Conservation (phyloP, 2,888 invertebrate species). For the Ochropleura leucogaster region DNA sequence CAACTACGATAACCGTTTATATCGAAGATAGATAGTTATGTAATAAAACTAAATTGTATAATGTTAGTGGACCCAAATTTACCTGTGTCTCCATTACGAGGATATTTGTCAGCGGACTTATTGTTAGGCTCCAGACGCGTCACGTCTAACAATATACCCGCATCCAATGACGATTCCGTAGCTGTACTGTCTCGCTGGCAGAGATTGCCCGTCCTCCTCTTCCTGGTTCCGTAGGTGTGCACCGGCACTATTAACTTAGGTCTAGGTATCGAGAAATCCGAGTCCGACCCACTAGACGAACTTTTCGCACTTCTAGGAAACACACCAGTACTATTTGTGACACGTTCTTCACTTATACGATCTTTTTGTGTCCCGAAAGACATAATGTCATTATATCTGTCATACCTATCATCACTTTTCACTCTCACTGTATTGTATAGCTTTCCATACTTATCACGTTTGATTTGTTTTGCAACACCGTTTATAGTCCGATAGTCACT, state of each 20-base stretch:
- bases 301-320: conserved; percentile 87
- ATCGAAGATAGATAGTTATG: conserved; percentile 24
- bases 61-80: conserved; percentile 58
- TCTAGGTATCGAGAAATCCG: conserved; percentile 95
- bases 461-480: conserved; percentile 84
- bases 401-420: conserved; percentile 88
- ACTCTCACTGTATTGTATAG: conserved; percentile 89
- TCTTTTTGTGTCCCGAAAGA: conserved; percentile 80
- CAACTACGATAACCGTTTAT: conserved; percentile 48
- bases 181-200: conserved; percentile 87
- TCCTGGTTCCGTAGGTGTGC: conserved; percentile 95
- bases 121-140: conserved; percentile 77
- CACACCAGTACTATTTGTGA: conserved; percentile 77
- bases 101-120: conserved; percentile 73
- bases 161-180: conserved; percentile 84
- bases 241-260: conserved; percentile 97
- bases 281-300: conserved; percentile 90
- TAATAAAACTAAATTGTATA: conserved; percentile 38
- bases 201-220: conserved; percentile 95
- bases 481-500: conserved; percentile 88
- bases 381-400: conserved; percentile 86
- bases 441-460: conserved; percentile 87
- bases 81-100: conserved; percentile 82
- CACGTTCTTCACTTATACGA: conserved; percentile 81
- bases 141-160: conserved; percentile 86